Conservation (phyloP, 1,140 invertebrate genomes). For the Sitobion miscanthi region DNA sequence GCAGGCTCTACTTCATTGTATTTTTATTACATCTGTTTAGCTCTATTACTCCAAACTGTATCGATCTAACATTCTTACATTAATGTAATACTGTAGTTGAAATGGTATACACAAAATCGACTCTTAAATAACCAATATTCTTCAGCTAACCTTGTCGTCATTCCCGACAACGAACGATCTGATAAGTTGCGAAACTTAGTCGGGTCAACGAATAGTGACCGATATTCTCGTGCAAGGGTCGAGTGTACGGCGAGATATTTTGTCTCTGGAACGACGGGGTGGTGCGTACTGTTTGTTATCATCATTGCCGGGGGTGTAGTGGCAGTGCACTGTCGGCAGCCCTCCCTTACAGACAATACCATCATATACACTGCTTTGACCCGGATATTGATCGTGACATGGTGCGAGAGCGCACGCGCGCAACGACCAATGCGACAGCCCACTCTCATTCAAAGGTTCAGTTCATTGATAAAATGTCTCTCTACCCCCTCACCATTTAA, state of each 20-base stretch:
- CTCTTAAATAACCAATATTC: background rate
- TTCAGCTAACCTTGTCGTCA: background rate
- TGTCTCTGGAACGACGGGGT: background rate
- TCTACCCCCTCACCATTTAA: background rate
- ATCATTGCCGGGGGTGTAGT: background rate
- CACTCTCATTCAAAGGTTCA: constrained; percentile 33
- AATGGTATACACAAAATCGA: background rate
- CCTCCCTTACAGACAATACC: background rate
- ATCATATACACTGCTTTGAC: background rate
- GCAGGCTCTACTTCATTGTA: background rate
- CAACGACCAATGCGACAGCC: background rate
- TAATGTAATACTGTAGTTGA: background rate
- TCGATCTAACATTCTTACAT: background rate
- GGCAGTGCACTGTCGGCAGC: background rate
- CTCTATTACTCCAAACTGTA: background rate
- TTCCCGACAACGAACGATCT: background rate
- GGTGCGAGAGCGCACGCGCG: background rate
- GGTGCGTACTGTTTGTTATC: background rate
- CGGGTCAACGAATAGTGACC: background rate
- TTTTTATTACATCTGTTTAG: background rate
- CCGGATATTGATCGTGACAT: constrained; percentile 24
- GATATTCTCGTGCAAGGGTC: background rate
- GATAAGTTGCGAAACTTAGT: background rate
- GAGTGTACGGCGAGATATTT: background rate
- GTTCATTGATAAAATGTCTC: constrained; percentile 38